Base-by-base conservation (phyloP, 1,140 invertebrate genomes). In the Trichonephila inaurata region DNA sequence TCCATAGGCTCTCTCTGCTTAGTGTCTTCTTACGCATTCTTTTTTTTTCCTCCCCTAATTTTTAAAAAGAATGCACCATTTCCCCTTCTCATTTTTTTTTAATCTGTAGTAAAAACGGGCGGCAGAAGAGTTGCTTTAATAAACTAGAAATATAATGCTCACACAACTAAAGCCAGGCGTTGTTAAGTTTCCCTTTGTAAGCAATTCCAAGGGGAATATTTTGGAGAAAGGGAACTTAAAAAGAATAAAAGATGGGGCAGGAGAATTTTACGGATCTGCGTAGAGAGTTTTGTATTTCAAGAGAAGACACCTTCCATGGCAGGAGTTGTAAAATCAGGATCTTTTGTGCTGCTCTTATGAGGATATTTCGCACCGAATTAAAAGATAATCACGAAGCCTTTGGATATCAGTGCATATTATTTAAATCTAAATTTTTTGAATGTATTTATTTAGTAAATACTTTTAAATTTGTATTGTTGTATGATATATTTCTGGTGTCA, bases 71-170 rank as follows among this genome's bases (percentile, higher is more conserved):
- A 33, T 77, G 28, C 33, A 77, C 24, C 33, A 77, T 77, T 72
- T 16, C 72, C 72, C 72, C 33, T 18, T 77, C 69, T 40, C 60
- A 1, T 61, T 86, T 61, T 60, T n/a, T 86, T 86, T 86, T 61
- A 62, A 86, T 86, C 83, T 86, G 18, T 40, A 51, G 33, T 51
- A 82, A 82, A 85, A 33, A 33, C 72, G 18, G 33, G 72, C 16
- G 5, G 28, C 44, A 24, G 51, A 60, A 24, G 82, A 61, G 28
- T 87, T 28, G 51, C 85, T 66, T 87, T 87, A 87, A 87, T 87
- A 87, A 87, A 87, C 85, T 87, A 66, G 60, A 87, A 87, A 87
- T 33, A 64, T 64, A 64, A 61, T 33, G 85, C 51, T 58, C 33
- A 28, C 33, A 77, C 72, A 77, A 77, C 28, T 77, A 28, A 19